Evolutionary conservation across 2,113 vertebrate species (phyloP).

Genomic region (Lophius piscatorius): DNA sequence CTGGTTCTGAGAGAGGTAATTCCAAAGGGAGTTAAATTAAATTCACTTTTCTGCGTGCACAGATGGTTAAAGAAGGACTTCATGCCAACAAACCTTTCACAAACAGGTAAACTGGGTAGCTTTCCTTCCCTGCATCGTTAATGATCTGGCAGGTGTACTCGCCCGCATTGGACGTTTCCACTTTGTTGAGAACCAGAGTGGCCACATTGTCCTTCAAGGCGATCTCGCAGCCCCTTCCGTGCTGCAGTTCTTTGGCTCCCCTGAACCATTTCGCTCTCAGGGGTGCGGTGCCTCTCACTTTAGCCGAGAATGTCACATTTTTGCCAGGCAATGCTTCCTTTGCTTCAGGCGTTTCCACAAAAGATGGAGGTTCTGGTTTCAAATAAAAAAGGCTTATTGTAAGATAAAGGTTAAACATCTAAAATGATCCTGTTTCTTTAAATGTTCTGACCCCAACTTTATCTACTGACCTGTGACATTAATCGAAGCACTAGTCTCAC

Average conservation of each 20-base stretch:
- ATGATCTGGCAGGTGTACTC: constrained; percentile 91
- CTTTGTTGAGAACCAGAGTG: constrained; percentile 83
- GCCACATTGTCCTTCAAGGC: constrained; percentile 81
- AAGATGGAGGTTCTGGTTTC: constrained; percentile 90
- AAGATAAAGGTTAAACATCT: constrained; percentile 67
- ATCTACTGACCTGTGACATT: constrained; percentile 93
- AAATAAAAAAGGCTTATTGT: constrained; percentile 34
- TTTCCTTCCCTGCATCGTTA: constrained; percentile 91
- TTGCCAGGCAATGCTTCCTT: constrained; percentile 86
- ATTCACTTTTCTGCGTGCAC: neutral
- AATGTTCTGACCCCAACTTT: neutral
- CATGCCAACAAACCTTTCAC: constrained; percentile 90
- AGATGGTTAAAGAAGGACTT: neutral
- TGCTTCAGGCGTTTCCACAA: constrained; percentile 86
- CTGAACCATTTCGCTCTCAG: constrained; percentile 93
- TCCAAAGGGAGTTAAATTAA: constrained; percentile 24
- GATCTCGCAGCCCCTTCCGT: constrained; percentile 85
- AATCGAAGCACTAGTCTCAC: constrained; percentile 87
- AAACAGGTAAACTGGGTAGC: constrained; percentile 85
- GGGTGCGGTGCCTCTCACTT: constrained; percentile 87
- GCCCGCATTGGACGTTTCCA: constrained; percentile 84
- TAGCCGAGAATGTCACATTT: constrained; percentile 85
- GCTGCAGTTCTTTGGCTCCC: constrained; percentile 87
- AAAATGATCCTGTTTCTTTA: neutral
- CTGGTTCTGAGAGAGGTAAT: constrained; percentile 64